Percentiles rank a stretch among this genome's conserved stretches.
Conservation (phyloP, 1,140 invertebrate species). For the Rhizoglyphus robini region DNA sequence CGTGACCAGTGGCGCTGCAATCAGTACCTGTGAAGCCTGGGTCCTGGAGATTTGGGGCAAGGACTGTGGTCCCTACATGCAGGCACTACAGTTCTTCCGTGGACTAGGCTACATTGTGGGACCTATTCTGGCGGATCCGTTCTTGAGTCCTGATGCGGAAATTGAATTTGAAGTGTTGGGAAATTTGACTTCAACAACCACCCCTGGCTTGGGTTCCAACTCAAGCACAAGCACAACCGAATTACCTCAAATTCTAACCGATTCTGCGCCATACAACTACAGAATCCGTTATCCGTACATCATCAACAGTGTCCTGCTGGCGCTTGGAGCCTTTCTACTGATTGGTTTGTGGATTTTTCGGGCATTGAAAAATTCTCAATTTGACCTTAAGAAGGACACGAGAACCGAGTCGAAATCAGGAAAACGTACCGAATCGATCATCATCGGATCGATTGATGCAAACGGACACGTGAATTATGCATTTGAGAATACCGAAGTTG, state of each 20-base stretch:
- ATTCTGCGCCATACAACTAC: background rate
- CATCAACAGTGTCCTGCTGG: too few species aligned
- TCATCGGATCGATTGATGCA: background rate
- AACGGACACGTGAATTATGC: background rate
- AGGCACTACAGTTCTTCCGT: too few species aligned
- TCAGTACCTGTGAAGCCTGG: slow-evolving; percentile 9
- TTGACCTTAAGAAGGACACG: too few species aligned
- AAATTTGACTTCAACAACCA: background rate
- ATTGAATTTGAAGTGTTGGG: background rate
- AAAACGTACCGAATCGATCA: background rate
- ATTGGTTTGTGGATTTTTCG: too few species aligned
- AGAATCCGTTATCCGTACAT: too few species aligned
- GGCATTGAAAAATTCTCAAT: too few species aligned
- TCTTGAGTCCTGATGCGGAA: slow-evolving; percentile 7
- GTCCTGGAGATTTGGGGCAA: slow-evolving; percentile 19
- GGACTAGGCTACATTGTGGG: slow-evolving; percentile 20
- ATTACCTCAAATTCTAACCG: background rate
- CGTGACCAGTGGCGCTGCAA: background rate
- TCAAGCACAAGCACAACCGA: background rate
- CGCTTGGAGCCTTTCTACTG: too few species aligned
- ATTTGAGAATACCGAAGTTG: background rate
- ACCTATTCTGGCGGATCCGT: slow-evolving; percentile 11
- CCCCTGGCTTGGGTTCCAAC: background rate
- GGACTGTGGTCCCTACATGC: slow-evolving; percentile 13
- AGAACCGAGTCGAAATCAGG: background rate